phyloP scores from a whole-genome alignment of 1,140 invertebrate genomes.

The Atopsyche davidsoni region DNA sequence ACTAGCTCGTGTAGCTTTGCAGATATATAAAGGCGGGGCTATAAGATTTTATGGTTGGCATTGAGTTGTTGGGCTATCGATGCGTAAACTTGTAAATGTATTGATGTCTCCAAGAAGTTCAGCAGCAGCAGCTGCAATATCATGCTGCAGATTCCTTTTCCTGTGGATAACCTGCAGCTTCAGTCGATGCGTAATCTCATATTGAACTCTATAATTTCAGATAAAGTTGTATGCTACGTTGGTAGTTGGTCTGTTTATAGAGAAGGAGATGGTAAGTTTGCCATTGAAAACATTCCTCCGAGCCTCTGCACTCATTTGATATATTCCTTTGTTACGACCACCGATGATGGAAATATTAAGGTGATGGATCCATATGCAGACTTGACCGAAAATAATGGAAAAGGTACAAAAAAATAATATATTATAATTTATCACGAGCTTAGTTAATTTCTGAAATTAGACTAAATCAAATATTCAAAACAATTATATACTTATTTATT shows the following conservation, averaged over 20 bases:
- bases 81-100: too few relatives aligned
- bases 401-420: constrained; percentile 30
- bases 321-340: constrained; percentile 63
- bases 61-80: too few relatives aligned
- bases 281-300: constrained; percentile 60
- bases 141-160: too few relatives aligned
- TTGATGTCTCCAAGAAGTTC: too few relatives aligned
- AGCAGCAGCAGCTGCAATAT: too few relatives aligned
- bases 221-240: constrained; percentile 61
- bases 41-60: too few relatives aligned
- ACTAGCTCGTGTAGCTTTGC: too few relatives aligned
- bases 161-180: too few relatives aligned
- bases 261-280: constrained; percentile 56
- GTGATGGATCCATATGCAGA: constrained; percentile 61
- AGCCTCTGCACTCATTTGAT: constrained; percentile 68
- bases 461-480: background rate
- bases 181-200: too few relatives aligned
- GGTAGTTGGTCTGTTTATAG: constrained; percentile 69
- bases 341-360: constrained; percentile 41
- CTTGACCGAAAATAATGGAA: constrained; percentile 46
- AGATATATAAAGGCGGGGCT: too few relatives aligned
- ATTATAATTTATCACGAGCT: too few relatives aligned
- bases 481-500: background rate
- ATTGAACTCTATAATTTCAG: too few relatives aligned
- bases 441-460: background rate